Percentiles rank a stretch among this genome's conserved stretches.
phyloP scores from a whole-genome alignment of 2,113 vertebrate species.

The Tupaia chinensis region DNA sequence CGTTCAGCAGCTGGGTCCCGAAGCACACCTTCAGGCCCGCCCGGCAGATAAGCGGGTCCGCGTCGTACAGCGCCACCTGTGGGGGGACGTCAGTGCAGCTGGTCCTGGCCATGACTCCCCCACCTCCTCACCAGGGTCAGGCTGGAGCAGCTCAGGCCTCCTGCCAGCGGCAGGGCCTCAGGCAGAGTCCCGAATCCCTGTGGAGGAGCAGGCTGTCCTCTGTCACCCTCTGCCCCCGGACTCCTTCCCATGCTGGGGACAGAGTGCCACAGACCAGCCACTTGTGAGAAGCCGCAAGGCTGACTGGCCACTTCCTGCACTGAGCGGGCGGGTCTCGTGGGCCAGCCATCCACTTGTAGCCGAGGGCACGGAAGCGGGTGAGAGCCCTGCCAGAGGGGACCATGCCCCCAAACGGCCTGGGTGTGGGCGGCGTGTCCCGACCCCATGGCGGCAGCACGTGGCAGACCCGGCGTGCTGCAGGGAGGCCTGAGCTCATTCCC shows the following conservation, averaged over 20 bases:
- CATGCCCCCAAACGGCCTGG: too few relatives aligned
- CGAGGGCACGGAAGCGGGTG: not conserved
- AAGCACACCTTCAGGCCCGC: slow-evolving; percentile 94
- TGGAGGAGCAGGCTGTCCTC: not conserved
- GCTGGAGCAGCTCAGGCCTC: too few relatives aligned
- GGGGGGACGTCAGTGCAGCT: not conserved
- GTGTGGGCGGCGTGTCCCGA: too few relatives aligned
- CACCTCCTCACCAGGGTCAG: too few relatives aligned
- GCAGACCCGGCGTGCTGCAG: too few relatives aligned
- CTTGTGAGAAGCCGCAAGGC: slow-evolving; percentile 17
- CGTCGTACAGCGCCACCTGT: slow-evolving; percentile 93
- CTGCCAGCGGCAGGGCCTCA: not conserved
- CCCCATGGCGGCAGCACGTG: too few relatives aligned
- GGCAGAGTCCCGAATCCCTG: not conserved
- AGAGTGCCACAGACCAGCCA: not conserved
- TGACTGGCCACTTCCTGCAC: slow-evolving; percentile 38
- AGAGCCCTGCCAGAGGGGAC: too few relatives aligned
- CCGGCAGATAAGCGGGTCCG: slow-evolving; percentile 92
- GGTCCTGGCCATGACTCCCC: too few relatives aligned
- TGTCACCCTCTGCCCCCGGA: not conserved
- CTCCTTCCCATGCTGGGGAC: not conserved
- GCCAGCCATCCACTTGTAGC: slow-evolving; percentile 3
- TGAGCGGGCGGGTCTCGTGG: not conserved
- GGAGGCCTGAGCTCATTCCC: too few relatives aligned
- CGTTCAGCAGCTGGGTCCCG: slow-evolving; percentile 92